Evolutionary conservation across 2,888 invertebrate species (phyloP), one percentile per base, ranked within the genome.

Genomic region (Omphaloscelis lunosa): DNA sequence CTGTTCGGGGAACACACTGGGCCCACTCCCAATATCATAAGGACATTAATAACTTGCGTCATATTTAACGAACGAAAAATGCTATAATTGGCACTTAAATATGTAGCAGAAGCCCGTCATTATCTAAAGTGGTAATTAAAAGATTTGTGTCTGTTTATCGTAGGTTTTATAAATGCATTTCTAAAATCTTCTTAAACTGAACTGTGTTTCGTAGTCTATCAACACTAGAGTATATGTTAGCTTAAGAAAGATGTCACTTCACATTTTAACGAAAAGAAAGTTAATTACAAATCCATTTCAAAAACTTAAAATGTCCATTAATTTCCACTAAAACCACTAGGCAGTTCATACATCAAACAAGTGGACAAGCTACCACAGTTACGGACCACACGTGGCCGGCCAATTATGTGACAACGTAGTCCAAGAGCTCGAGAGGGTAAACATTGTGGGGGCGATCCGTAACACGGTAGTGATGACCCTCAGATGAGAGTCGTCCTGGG

Each of bases 371-470:
- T 91, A 88, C 92, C 89, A 88, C 86, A 84, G 88, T 91, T 90
- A 90, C 91, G 89, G 93, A 92, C 93, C 93, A 92, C 93, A 93
- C 93, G 88, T 90, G 72, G 69, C 70, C 65, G 29, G 78, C 93
- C 92, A 94, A 95, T 94, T 93, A 93, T 93, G 94, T 95, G 95
- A 95, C 94, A 93, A 93, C 93, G 91, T 89, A 34, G 85, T 73
- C 83, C 72, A 89, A 84, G 86, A 91, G 89, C 78, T 93, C 88
- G 89, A 93, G 94, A 93, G 93, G 86, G 91, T 91, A 95, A 94
- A 96, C 92, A 95, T 75, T 83, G 92, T 87, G 93, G 91, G 91
- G 91, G 90, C 90, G 90, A 89, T 89, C 90, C 94, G 94, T 94
- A 95, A 93, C 93, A 90, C 94, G 91, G 95, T 92, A 94, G 94